Base-by-base conservation (phyloP, 1,140 invertebrate genomes). In the Drosophila littoralis region DNA sequence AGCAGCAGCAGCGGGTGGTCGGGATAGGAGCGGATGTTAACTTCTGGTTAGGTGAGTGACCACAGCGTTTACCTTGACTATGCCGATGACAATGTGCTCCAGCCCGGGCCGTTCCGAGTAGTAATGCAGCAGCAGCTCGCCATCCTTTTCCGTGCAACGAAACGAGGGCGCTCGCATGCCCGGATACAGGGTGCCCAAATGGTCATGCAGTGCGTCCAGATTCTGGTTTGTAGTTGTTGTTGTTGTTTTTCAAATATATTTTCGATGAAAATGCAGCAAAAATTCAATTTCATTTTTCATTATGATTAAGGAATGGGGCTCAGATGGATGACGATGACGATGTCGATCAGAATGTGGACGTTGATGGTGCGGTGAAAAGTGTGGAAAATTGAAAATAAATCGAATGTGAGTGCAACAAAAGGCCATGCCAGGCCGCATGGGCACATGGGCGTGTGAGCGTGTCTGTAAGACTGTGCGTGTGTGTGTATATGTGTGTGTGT, bases 151-250 rank as follows among this genome's bases (percentile, higher is more conserved):
- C 0, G 97, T 98, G 91, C 97, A 98, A 6, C 97, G 94, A 93
- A 98, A 98, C 1, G 97, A 98, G 0, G 97, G 97, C 0, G 97
- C 97, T 84, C 96, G 95, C 97, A 98, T 98, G 22, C 97, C 97
- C 0, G 97, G 97, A 93, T 98, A 98, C 54, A 98, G 93, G 12
- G 97, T 98, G 45, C 97, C 97, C 89, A 98, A 93, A 92, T 98
- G 97, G 92, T 98, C 97, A 91, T 98, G 97, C n/a, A 98, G 93
- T 28, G 97, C 97, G 91, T 98, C 97, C 78, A 98, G 93, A 93
- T 98, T 98, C 97, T 98, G 43, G 40, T 5, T 36, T 45, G 15
- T 54, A 60, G 33, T 52, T 58, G 46, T 77, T 54, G 59, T 71
- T 61, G 60, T 69, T 65, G 57, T 64, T 63, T 64, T 61, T 28